These are phyloP conservation scores for Corvus hawaiiensis DNA, from an alignment of 2,113 vertebrate genomes.

Conservation along the genomic window DNA sequence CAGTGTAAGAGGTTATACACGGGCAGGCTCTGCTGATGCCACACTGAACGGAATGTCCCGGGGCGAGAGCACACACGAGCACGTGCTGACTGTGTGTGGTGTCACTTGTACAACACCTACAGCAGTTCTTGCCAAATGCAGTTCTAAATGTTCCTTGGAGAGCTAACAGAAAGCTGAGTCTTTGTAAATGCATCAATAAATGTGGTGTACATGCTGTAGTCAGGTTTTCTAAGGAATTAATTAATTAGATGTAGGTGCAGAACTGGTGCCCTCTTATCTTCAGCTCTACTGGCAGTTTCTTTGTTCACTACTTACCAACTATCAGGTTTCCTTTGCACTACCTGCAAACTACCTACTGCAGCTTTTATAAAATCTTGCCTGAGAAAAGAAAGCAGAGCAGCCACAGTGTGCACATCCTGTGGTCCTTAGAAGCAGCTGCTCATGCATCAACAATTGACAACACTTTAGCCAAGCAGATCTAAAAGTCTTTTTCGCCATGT, in stretches of 20 bases:
- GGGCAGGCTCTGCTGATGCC: slow-evolving; percentile 5
- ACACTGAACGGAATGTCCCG: background rate
- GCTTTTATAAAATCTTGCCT: background rate
- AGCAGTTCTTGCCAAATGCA: slow-evolving; percentile 7
- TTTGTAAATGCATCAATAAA: slow-evolving; percentile 65
- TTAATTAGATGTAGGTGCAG: background rate
- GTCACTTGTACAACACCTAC: slow-evolving; percentile 21
- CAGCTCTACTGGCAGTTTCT: background rate
- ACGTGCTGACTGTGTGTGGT: background rate
- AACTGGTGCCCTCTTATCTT: background rate
- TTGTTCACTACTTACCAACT: background rate
- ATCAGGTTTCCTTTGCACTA: slow-evolving; percentile 45
- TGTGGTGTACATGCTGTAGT: slow-evolving; percentile 48
- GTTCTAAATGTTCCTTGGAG: slow-evolving; percentile 40
- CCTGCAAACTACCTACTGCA: background rate
- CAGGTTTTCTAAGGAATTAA: slow-evolving; percentile 54
- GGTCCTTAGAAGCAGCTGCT: background rate
- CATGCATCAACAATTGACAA: background rate
- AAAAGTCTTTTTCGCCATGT: background rate
- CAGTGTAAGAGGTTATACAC: background rate
- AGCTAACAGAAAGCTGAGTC: slow-evolving; percentile 5
- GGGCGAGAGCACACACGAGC: background rate
- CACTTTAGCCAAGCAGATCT: background rate
- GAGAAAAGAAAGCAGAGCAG: background rate
- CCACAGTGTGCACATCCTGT: background rate